These are phyloP conservation scores for Anarrhichthys ocellatus DNA, from an alignment of 2,113 vertebrate genomes.

Conservation along the genomic window DNA sequence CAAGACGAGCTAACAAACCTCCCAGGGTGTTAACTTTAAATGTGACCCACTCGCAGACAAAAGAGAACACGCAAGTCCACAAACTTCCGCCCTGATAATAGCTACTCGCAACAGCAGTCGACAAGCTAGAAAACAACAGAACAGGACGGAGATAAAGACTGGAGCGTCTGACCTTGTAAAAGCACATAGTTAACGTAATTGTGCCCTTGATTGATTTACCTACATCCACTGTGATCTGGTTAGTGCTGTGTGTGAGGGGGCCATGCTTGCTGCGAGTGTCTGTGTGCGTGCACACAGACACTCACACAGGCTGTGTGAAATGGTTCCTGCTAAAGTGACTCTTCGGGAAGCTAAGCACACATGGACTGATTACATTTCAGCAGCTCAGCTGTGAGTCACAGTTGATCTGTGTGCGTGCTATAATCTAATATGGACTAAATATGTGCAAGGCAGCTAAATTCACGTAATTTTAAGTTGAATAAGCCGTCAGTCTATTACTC, in stretches of 20 bases:
- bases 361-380: slow-evolving; percentile 24
- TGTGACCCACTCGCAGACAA: slow-evolving; percentile 24
- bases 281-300: background rate
- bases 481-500: too few species aligned
- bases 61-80: slow-evolving; percentile 8
- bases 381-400: slow-evolving; percentile 10
- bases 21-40: slow-evolving; percentile 56
- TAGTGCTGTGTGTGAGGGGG: background rate
- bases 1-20: slow-evolving; percentile 69
- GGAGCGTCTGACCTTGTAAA: background rate
- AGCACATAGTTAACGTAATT: slow-evolving; percentile 36
- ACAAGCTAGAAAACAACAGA: slow-evolving; percentile 12
- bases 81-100: slow-evolving; percentile 34
- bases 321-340: slow-evolving; percentile 27
- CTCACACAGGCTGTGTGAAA: too few species aligned
- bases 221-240: slow-evolving; percentile 14
- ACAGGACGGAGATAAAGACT: slow-evolving; percentile 7
- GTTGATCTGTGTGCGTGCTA: background rate
- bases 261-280: background rate
- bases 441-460: background rate
- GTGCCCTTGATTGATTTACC: slow-evolving; percentile 34
- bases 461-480: background rate
- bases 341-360: slow-evolving; percentile 28
- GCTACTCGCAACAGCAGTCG: slow-evolving; percentile 3
- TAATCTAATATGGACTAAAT: background rate